Conservation (phyloP, 2,797 vertebrate genomes). For the Alfaro cultratus region DNA sequence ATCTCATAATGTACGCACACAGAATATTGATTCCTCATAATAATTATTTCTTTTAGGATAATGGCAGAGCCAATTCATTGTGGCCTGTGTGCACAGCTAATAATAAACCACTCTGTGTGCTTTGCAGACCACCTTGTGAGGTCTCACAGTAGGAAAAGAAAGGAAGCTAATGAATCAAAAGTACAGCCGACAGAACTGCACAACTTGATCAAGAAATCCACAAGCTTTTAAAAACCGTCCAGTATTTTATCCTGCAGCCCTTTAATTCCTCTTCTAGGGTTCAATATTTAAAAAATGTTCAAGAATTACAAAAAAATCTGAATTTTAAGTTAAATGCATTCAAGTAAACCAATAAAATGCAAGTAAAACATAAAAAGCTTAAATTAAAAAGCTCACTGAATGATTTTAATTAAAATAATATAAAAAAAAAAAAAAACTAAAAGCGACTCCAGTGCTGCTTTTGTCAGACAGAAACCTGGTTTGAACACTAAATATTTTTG, state of each 20-base stretch:
- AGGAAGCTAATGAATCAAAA: constrained; percentile 10
- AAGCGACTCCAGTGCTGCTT: not conserved
- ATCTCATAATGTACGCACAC: constrained; percentile 30
- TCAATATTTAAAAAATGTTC: not conserved
- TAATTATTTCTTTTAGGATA: constrained; percentile 45
- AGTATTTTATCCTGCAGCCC: not conserved
- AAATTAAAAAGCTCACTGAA: not conserved
- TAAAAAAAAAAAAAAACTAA: not conserved
- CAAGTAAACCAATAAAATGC: not conserved
- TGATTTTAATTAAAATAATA: not conserved
- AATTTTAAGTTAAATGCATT: not conserved
- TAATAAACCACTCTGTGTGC: constrained; percentile 30
- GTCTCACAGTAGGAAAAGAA: constrained; percentile 4
- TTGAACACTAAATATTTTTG: not conserved
- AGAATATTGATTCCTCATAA: constrained; percentile 52
- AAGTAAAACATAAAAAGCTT: not conserved
- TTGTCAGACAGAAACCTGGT: not conserved
- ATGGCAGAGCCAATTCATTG: constrained; percentile 41
- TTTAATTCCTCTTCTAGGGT: not conserved
- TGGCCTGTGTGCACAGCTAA: constrained; percentile 19
- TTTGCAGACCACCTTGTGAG: constrained; percentile 13
- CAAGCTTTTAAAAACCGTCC: not conserved
- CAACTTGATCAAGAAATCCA: not conserved
- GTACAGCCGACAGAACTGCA: not conserved
- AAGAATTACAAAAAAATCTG: not conserved